phyloP scores from a whole-genome alignment of 2,113 vertebrate genomes.

The pig (Sus scrofa) region T2T-Sscrofa CM000824.6:71714501-71715000 shows the following conservation, averaged over 20 bases:
- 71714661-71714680: neutral
- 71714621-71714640: neutral
- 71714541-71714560: neutral
- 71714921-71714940: neutral
- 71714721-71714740: neutral
- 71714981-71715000: neutral
- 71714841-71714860: neutral
- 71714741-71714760: neutral
- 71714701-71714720: neutral
- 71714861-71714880: neutral
- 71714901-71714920: no score
- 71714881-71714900: neutral
- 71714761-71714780: neutral
- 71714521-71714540: neutral
- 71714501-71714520: neutral
- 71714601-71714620: neutral
- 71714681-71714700: neutral
- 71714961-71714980: neutral
- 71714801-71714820: neutral
- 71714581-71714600: neutral
- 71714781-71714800: neutral
- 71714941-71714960: neutral
- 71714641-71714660: neutral
- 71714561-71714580: accelerated
- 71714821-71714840: neutral